Base-by-base conservation (phyloP, 2,888 invertebrate genomes). In the Gisinianus flammeolus region DNA sequence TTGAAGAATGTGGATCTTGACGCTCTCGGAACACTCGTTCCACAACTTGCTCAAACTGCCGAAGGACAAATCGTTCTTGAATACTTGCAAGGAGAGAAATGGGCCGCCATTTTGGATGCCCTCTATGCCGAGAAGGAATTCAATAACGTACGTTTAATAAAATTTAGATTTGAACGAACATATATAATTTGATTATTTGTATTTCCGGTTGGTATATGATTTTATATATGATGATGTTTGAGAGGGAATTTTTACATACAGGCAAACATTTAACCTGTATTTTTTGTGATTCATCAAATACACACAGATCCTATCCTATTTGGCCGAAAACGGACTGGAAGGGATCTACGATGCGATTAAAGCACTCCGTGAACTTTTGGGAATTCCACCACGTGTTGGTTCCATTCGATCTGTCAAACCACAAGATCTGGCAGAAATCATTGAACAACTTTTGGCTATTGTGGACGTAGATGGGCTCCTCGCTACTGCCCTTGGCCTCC, bases 241-340 rank as follows among this genome's bases (percentile, higher is more conserved):
- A n/a, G n/a, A n/a, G n/a, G n/a, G n/a, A n/a, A n/a, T n/a, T n/a
- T n/a, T n/a, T n/a, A n/a, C n/a, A n/a, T n/a, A n/a, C n/a, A n/a
- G n/a, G n/a, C n/a, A n/a, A n/a, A 35, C 35, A 12, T 8, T 35
- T 8, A 35, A 8, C 6, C 5, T 35, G 5, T 35, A 35, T 12
- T 8, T 8, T 35, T 35, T 35, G 35, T 35, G 35, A 35, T 35
- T 35, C 12, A 35, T 52, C 16, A 16, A 12, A 16, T 64, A 30
- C 8, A 5, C 35, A 8, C 22, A 70, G 70, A 22, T 70, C 35
- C 70, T 70, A 16, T n/a, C 19, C 22, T 70, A 70, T 44, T 30
- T 70, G 44, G 44, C 5, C 2, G 16, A 1, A 52, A 70, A 70
- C 44, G 70, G 70, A 35, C 52, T 70, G 3, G 35, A 70, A n/a